Base-by-base conservation (phyloP, 2,888 invertebrate genomes). In the Micoletzkya japonica region DNA sequence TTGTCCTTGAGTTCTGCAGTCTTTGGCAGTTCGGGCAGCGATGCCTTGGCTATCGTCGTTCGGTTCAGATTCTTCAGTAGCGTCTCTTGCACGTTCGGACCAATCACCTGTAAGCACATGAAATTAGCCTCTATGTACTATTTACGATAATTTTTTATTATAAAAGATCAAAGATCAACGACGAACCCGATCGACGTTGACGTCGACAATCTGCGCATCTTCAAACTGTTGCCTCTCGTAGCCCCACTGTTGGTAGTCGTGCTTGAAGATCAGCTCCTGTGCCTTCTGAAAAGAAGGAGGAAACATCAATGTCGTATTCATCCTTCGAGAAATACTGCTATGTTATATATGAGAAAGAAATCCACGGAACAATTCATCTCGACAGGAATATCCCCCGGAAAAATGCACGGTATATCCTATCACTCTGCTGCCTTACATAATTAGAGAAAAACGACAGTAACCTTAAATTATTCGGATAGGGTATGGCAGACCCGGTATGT, bases 61-160 rank as follows among this genome's bases (percentile, higher is more conserved):
- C 79, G 76, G 26, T 78, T 76, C 30, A 84, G 70, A 70, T 80
- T 77, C 71, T 78, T 76, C 60, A 84, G 73, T 10, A 84, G 73
- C 56, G 74, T 83, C 54, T 75, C 76, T 36, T 78, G 78, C 10
- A 84, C 76, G 72, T 83, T 78, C 14, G 82, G 82, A 10, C 84
- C 84, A 10, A 84, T 73, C 14, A 77, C 78, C 74, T 80, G 63
- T 10, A 26, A 61, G 4, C 54, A 54, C 54, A n/a, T 54, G 4
- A n/a, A 20, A 44, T 14, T 44, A 20, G 20, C 10, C 44, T 20
- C 10, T 44, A 14, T 44, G 20, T 44, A 14, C 44, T 14, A 44
- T 54, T n/a, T 17, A 24, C 54, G 26, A 57, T 32, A 6, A 26
- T 14, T 57, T 14, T 17, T 26, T 57, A 6, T n/a, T 7, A 6